phyloP scores from a whole-genome alignment of 2,888 invertebrate species.

The Osmoderma eremita region DNA sequence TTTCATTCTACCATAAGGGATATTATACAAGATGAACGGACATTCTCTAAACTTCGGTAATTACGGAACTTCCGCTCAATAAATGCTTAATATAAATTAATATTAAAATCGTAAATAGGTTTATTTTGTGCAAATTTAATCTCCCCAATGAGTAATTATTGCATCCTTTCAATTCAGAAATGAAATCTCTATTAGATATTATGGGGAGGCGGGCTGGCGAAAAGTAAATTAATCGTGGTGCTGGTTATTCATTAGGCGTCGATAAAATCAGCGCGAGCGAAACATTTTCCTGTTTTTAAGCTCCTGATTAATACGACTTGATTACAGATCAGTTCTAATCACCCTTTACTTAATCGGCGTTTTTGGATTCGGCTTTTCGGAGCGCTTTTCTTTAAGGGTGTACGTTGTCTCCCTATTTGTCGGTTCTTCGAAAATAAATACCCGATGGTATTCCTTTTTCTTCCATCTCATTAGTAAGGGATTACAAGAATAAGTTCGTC shows the following conservation, averaged over 20 bases:
- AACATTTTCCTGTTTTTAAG: constrained; percentile 37
- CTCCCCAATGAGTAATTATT: constrained; percentile 33
- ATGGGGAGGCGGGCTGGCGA: neutral
- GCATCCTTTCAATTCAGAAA: constrained; percentile 33
- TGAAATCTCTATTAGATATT: constrained; percentile 26
- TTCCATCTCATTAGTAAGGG: too few relatives aligned
- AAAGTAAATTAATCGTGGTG: constrained; percentile 35
- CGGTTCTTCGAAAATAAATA: too few relatives aligned
- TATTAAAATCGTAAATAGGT: constrained; percentile 32
- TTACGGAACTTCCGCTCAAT: constrained; percentile 29
- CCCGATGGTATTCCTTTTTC: too few relatives aligned
- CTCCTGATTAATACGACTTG: constrained; percentile 35
- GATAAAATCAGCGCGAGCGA: constrained; percentile 34
- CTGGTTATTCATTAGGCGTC: constrained; percentile 31
- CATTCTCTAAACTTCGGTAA: constrained; percentile 21
- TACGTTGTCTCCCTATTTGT: neutral
- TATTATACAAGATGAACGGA: constrained; percentile 6
- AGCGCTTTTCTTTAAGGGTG: constrained; percentile 19
- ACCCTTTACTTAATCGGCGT: constrained; percentile 36
- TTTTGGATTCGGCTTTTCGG: constrained; percentile 14
- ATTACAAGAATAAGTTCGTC: too few relatives aligned
- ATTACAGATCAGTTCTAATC: constrained; percentile 34
- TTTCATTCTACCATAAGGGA: constrained; percentile 6
- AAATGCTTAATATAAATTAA: constrained; percentile 29
- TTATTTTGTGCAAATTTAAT: constrained; percentile 30